Base-by-base conservation (phyloP, 2,113 vertebrate species). In the Brienomyrus brachyistius region DNA sequence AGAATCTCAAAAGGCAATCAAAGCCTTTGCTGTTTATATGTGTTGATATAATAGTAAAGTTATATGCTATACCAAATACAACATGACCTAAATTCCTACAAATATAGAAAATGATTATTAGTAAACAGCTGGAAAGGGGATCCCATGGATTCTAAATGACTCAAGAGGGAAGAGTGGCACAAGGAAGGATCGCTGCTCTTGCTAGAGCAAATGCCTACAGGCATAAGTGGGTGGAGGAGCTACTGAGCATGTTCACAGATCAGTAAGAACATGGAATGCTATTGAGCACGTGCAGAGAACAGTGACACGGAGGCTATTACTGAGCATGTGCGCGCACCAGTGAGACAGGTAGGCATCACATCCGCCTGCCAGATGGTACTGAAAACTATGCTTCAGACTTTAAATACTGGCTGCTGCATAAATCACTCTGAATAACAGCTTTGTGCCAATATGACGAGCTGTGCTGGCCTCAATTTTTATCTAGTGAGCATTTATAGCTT, bases 371-470 rank as follows among this genome's bases (percentile, higher is more conserved):
- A 85, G 43, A 47, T 48, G 82, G 82, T n/a, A 85, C 35, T 50
- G 82, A 85, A 13, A 80, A 47, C 45, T 84, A 52, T 66, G 50
- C 50, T 35, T 19, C 50, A 52, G 51, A 54, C 50, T 43, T 83
- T 89, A 89, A 89, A 89, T 84, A 88, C 70, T 23, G 23, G 88
- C 50, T 82, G 21, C 51, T 56, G 35, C 35, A 40, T 82, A 56
- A 56, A 54, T 54, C 50, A 19, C 74, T 56, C 35, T 8, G 35
- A 40, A 27, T 70, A 59, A 23, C 50, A 83, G 77, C 50, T 15
- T 45, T 48, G 62, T 50, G 47, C 23, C 23, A 27, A 50, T 21
- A 21, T 11, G n/a, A 27, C 8, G n/a, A 35, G 47, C 21, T 17
- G 45, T 23, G 35, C 35, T n/a, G 88, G 27, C 10, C 74, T 66